Evolutionary conservation across 2,797 vertebrate genomes (phyloP).

Genomic region (Rhadinocentrus ornatus): DNA sequence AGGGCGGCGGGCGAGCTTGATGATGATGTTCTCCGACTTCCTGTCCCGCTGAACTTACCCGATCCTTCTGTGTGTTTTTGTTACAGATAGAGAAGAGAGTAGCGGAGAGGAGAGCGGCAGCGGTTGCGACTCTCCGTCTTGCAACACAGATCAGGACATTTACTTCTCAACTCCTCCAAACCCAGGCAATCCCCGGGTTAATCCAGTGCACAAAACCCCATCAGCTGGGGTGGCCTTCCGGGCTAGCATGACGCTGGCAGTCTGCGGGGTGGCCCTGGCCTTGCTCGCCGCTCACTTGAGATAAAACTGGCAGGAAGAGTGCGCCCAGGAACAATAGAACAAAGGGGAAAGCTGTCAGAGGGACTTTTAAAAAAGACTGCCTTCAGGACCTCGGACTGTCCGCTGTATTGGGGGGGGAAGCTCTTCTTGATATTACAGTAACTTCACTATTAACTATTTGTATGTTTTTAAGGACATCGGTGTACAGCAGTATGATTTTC

Average conservation of each 20-base stretch:
- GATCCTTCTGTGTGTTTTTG: background rate
- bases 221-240: constrained; percentile 15
- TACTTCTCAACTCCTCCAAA: constrained; percentile 85
- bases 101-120: constrained; percentile 94
- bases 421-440: constrained; percentile 83
- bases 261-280: constrained; percentile 71
- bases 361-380: constrained; percentile 75
- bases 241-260: constrained; percentile 70
- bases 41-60: rapidly evolving
- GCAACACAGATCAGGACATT: constrained; percentile 84
- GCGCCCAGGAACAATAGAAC: constrained; percentile 54
- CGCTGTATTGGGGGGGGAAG: constrained; percentile 58
- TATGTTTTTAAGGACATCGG: constrained; percentile 79
- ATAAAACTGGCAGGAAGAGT: constrained; percentile 74
- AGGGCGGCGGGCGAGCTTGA: constrained; percentile 28
- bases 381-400: constrained; percentile 82
- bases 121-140: constrained; percentile 87
- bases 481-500: constrained; percentile 73
- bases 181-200: constrained; percentile 28
- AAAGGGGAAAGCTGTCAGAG: constrained; percentile 78
- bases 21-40: background rate
- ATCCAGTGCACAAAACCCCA: rapidly evolving
- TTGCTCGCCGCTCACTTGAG: constrained; percentile 75
- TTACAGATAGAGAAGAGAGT: constrained; percentile 78
- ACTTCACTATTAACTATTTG: constrained; percentile 83